A percentile compares a stretch with the other conserved stretches of the same genome.
These are phyloP conservation scores for Plagiodera versicolora DNA, from an alignment of 2,888 invertebrate genomes.

Conservation along the genomic window DNA sequence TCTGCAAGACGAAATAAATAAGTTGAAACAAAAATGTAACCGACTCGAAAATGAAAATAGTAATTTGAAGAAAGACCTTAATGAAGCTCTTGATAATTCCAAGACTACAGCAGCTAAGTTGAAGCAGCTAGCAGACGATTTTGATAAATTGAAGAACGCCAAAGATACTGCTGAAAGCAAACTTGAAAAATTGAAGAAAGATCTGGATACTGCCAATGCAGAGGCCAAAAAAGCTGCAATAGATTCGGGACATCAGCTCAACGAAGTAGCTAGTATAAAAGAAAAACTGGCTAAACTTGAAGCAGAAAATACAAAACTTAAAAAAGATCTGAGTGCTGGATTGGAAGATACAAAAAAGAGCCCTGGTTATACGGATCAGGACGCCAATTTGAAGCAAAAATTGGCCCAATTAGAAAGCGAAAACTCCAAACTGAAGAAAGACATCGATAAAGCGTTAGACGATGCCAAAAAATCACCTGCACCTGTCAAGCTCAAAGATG, in stretches of 20 bases:
- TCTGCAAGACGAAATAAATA: conserved; percentile 32
- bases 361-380: conserved; percentile 20
- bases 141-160: conserved; percentile 25
- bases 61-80: conserved; percentile 30
- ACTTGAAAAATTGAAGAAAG: conserved; percentile 25
- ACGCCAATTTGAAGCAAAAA: conserved; percentile 28
- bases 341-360: conserved; percentile 31
- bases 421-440: conserved; percentile 30
- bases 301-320: conserved; percentile 29
- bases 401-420: conserved; percentile 29
- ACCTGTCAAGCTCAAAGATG: conserved; percentile 2
- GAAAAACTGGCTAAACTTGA: conserved; percentile 28
- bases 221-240: conserved; percentile 16
- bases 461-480: conserved; percentile 29
- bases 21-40: conserved; percentile 27
- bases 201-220: conserved; percentile 19
- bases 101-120: conserved; percentile 5
- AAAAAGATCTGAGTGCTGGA: conserved; percentile 25
- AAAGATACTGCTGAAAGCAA: conserved; percentile 23
- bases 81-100: conserved; percentile 16
- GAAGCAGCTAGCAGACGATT: conserved; percentile 18
- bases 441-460: conserved; percentile 28
- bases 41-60: conserved; percentile 31
- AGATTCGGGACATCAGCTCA: conserved; percentile 7
- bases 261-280: conserved; percentile 23